A percentile compares a stretch with the other conserved stretches of the same genome.
These are phyloP conservation scores for Phyto melanocephala DNA, from an alignment of 2,888 invertebrate species.

Conservation along the genomic window DNA sequence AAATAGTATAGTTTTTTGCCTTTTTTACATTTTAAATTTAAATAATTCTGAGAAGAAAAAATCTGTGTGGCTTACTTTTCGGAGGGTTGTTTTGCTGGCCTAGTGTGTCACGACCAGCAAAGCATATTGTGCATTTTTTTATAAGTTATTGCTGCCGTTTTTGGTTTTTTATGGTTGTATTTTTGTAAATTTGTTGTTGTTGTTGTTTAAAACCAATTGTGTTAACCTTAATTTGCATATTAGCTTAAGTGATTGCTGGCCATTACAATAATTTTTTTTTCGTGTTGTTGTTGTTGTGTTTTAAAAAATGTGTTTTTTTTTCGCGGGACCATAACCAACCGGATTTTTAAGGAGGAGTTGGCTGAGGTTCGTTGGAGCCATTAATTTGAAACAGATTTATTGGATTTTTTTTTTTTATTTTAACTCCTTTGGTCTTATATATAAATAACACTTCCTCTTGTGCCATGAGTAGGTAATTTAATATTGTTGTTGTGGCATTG, in stretches of 20 bases:
- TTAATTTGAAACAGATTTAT: conserved; percentile 62
- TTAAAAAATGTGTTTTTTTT: not conserved
- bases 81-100: not conserved
- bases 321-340: not conserved
- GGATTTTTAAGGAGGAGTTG: conserved; percentile 35
- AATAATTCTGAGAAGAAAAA: not conserved
- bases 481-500: not conserved
- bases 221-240: conserved; percentile 65
- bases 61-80: conserved; percentile 20
- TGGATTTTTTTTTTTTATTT: conserved; percentile 40
- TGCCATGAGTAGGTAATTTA: not conserved
- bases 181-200: not conserved
- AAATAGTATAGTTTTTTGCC: conserved; percentile 2
- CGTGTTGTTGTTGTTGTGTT: not conserved
- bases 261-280: conserved; percentile 47
- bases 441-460: conserved; percentile 31
- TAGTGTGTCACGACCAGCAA: conserved; percentile 19
- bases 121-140: conserved; percentile 42
- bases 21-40: not conserved
- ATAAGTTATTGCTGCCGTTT: conserved; percentile 9
- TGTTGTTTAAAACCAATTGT: conserved; percentile 57
- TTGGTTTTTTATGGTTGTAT: not conserved
- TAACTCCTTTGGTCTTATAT: not conserved
- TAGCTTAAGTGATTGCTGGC: conserved; percentile 63
- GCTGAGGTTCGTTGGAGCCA: conserved; percentile 45